A percentile compares a stretch with the other conserved stretches of the same genome.
Conservation (phyloP, 2,113 vertebrate genomes). For the Typhlomys cinereus region DNA sequence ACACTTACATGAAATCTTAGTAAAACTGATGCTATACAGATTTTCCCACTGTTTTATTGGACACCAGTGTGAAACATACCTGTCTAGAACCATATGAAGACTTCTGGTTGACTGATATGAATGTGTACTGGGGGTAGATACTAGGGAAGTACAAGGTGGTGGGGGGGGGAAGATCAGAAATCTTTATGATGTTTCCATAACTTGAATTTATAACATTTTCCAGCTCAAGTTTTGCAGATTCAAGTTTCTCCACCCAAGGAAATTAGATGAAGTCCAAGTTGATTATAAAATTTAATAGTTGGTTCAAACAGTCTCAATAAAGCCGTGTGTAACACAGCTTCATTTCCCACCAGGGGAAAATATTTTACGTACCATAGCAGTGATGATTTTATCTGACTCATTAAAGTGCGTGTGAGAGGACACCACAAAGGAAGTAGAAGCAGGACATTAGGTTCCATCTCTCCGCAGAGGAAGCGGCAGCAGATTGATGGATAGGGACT, state of each 20-base stretch:
- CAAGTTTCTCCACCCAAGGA: conserved; percentile 24
- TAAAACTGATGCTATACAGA: not conserved
- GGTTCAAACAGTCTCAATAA: conserved; percentile 6
- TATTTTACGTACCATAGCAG: not conserved
- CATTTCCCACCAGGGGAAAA: not conserved
- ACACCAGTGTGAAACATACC: not conserved
- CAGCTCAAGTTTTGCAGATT: conserved; percentile 27
- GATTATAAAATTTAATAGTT: conserved; percentile 35
- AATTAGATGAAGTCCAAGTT: conserved; percentile 12
- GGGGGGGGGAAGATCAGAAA: not conserved
- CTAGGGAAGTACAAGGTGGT: not conserved
- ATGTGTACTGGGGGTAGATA: not conserved
- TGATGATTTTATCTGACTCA: not conserved
- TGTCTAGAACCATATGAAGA: not conserved
- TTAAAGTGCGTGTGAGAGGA: not conserved
- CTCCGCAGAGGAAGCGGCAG: not conserved
- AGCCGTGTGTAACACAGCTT: not conserved
- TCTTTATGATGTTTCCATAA: not conserved
- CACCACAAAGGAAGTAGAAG: not conserved
- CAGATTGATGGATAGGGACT: not conserved
- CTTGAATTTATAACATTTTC: conserved; percentile 1
- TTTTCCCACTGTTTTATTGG: not conserved
- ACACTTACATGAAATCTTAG: not conserved
- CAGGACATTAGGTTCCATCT: not conserved
- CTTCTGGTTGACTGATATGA: not conserved